A percentile compares a stretch with the other conserved stretches of the same genome.
These are phyloP conservation scores for Ptychoptera contaminata DNA, from an alignment of 2,888 invertebrate genomes.

Conservation along the genomic window DNA sequence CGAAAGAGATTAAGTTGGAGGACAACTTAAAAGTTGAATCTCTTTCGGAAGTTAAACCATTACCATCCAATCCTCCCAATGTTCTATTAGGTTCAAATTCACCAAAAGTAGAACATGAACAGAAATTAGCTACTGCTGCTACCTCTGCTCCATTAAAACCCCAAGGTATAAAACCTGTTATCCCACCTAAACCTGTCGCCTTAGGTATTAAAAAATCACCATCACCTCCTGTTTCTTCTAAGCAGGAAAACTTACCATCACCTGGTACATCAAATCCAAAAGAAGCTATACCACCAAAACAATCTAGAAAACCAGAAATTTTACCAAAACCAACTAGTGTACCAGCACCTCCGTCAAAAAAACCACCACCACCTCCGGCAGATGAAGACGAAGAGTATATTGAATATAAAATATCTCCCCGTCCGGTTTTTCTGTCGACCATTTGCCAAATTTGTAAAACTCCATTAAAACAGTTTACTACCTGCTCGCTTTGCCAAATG, in stretches of 20 bases:
- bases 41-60: too few species aligned
- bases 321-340: constrained; percentile 2
- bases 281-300: neutral
- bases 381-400: constrained; percentile 41
- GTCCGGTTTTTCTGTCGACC: constrained; percentile 44
- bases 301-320: constrained; percentile 1
- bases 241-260: neutral
- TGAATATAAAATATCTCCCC: constrained; percentile 47
- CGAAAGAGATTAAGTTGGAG: too few species aligned
- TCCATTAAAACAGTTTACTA: constrained; percentile 19
- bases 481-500: constrained; percentile 39
- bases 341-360: neutral
- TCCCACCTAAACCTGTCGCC: constrained; percentile 6
- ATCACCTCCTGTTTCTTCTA: neutral
- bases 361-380: neutral
- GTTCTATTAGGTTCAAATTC: too few species aligned
- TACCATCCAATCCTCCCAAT: too few species aligned
- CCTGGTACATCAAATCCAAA: neutral
- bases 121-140: too few species aligned
- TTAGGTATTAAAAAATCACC: neutral
- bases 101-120: too few species aligned
- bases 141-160: too few species aligned
- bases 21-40: too few species aligned
- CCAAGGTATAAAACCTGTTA: constrained; percentile 1
- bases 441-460: constrained; percentile 39